A percentile compares a stretch with the other conserved stretches of the same genome.
Conservation (phyloP, 2,797 vertebrate species). For the Babyrousa celebensis region DNA sequence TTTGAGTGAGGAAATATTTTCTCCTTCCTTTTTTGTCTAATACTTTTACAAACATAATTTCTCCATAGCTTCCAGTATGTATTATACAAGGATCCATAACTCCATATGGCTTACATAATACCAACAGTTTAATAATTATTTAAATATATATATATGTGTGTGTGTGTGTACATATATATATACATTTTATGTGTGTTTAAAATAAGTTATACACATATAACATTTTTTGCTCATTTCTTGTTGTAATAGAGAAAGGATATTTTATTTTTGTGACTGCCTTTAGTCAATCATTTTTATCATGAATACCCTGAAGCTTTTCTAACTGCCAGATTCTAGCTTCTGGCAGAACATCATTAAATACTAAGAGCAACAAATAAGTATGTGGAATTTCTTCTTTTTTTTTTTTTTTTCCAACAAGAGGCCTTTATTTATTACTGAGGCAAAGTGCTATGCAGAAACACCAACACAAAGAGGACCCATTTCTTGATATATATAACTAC, state of each 20-base stretch:
- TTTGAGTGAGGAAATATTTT: background rate
- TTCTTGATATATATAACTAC: no score
- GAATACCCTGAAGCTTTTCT: background rate
- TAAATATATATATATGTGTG: background rate
- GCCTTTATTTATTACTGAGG: no score
- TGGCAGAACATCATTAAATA: background rate
- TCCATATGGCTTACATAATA: background rate
- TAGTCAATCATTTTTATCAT: background rate
- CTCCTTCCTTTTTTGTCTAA: background rate
- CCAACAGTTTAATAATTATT: background rate
- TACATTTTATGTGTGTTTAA: background rate
- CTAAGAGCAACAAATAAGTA: background rate
- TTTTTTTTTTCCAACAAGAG: no score
- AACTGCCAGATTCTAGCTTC: background rate
- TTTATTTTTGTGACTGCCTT: background rate
- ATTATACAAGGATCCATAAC: background rate
- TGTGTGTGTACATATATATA: no score
- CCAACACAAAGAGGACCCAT: no score
- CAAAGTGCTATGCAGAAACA: no score
- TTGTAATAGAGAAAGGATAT: background rate
- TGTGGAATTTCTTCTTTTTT: background rate
- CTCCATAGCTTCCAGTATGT: background rate
- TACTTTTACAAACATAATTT: background rate
- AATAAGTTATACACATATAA: no score
- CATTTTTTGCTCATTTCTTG: background rate